These are phyloP conservation scores for Epinephelus coioides DNA, from an alignment of 2,797 vertebrate species.

Conservation along the genomic window DNA sequence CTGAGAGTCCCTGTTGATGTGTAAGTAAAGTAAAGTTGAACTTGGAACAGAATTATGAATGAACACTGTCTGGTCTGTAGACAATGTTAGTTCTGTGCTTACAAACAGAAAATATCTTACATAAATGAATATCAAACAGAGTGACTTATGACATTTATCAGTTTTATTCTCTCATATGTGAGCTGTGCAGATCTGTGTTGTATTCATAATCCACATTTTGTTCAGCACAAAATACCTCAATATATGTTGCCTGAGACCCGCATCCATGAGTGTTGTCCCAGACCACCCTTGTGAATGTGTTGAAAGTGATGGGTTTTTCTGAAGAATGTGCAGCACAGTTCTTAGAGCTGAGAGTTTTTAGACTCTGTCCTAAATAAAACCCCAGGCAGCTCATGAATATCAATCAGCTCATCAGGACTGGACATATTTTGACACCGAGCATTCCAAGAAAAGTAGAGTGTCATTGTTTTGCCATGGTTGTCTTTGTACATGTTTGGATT, in stretches of 20 bases:
- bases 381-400: conserved; percentile 71
- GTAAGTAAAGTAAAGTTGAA: conserved; percentile 69
- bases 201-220: conserved; percentile 11
- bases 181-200: not conserved
- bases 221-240: not conserved
- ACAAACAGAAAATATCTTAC: not conserved
- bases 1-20: conserved; percentile 84
- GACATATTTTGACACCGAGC: conserved; percentile 63
- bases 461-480: conserved; percentile 47
- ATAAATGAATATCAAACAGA: not conserved
- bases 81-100: not conserved
- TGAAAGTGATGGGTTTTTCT: conserved; percentile 7
- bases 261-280: conserved; percentile 8
- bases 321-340: conserved; percentile 43
- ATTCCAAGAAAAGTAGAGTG: conserved; percentile 48
- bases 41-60: not conserved
- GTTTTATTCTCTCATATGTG: not conserved
- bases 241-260: not conserved
- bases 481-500: conserved; percentile 63
- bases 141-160: not conserved
- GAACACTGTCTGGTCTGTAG: not conserved
- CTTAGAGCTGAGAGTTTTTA: conserved; percentile 43
- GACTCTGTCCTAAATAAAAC: conserved; percentile 43
- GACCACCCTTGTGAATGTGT: conserved; percentile 20
- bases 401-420: conserved; percentile 54